phyloP scores from a whole-genome alignment of 2,888 invertebrate genomes.

The Phlogophora meticulosa region DNA sequence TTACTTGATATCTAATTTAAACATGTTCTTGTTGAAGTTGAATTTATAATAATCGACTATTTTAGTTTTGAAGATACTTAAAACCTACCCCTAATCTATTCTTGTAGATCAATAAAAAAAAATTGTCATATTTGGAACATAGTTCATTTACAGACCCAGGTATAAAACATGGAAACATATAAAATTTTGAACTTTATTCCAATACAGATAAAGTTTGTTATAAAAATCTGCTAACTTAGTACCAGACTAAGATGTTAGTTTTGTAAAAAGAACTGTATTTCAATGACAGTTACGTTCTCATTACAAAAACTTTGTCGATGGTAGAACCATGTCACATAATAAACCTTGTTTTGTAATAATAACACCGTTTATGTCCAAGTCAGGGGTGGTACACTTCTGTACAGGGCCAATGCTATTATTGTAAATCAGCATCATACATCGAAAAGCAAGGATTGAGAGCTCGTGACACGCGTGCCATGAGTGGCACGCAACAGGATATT shows the following conservation, averaged over 20 bases:
- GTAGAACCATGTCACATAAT: too few species aligned
- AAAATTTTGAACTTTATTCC: too few species aligned
- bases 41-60: neutral
- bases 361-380: slow-evolving; percentile 14
- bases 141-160: too few species aligned
- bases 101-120: slow-evolving; percentile 3
- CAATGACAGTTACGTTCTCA: too few species aligned
- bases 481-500: slow-evolving; percentile 45
- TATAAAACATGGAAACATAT: too few species aligned
- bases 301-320: too few species aligned
- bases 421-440: slow-evolving; percentile 33
- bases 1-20: neutral
- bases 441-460: slow-evolving; percentile 16
- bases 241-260: too few species aligned
- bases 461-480: slow-evolving; percentile 26
- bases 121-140: neutral
- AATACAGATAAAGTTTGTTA: too few species aligned
- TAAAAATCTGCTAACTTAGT: too few species aligned
- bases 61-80: slow-evolving; percentile 9
- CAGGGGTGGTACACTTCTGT: slow-evolving; percentile 12
- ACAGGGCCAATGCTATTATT: slow-evolving; percentile 35
- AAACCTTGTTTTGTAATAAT: too few species aligned
- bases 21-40: neutral
- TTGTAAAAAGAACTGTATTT: too few species aligned
- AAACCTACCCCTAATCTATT: slow-evolving; percentile 14